Evolutionary conservation across 2,888 invertebrate species (phyloP).

Genomic region (Hyposoter didymator): DNA sequence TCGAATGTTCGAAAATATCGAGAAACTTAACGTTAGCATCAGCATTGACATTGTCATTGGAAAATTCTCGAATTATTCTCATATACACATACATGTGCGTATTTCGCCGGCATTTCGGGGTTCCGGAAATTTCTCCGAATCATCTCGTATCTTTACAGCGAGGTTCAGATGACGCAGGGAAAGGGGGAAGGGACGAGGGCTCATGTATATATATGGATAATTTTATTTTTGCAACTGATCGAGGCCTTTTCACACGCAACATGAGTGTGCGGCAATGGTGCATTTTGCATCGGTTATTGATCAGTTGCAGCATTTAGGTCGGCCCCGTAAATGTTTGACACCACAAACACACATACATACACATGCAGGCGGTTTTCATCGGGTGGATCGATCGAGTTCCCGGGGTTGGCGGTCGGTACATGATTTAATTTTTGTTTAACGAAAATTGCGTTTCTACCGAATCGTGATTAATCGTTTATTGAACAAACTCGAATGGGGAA

Average conservation of each 20-base stretch:
- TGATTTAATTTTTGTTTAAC: neutral
- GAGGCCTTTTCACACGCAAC: neutral
- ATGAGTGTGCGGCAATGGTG: slow-evolving; percentile 25
- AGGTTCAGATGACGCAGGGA: neutral
- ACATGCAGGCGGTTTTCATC: neutral
- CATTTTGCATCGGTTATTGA: slow-evolving; percentile 61
- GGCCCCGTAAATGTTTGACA: slow-evolving; percentile 34
- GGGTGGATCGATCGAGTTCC: slow-evolving; percentile 39
- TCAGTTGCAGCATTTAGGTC: slow-evolving; percentile 61
- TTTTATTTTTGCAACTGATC: slow-evolving; percentile 24
- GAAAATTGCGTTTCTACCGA: neutral
- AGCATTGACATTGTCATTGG: neutral
- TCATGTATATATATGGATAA: neutral
- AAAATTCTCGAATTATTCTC: neutral
- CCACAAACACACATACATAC: neutral
- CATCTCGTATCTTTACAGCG: neutral
- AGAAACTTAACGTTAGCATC: neutral
- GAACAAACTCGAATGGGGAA: neutral
- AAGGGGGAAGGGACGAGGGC: neutral
- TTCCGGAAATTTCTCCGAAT: slow-evolving; percentile 15
- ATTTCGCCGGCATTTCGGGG: slow-evolving; percentile 9
- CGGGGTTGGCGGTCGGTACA: slow-evolving; percentile 19
- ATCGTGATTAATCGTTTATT: neutral
- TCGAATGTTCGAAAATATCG: neutral
- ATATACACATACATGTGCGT: neutral